Percentiles rank a stretch among this genome's conserved stretches.
Evolutionary conservation across 2,888 invertebrate genomes (phyloP).

Genomic region (Ophioninae sp.): DNA sequence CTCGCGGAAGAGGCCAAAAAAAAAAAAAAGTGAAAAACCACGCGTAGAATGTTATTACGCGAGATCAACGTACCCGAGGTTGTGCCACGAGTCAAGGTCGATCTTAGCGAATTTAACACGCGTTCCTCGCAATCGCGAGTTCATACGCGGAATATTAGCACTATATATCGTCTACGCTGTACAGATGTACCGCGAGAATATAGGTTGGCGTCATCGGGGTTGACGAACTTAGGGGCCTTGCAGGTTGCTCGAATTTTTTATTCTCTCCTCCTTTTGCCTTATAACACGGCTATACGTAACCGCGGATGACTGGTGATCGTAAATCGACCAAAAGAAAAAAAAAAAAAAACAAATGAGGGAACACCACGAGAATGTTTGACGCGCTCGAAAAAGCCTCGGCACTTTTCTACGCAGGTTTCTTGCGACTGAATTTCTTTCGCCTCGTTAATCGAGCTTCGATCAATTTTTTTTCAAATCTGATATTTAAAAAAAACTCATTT

Average conservation of each 20-base stretch:
- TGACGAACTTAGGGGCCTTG: conserved; percentile 26
- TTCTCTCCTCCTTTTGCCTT: conserved; percentile 3
- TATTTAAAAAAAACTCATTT: too few relatives aligned
- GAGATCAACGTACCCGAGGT: conserved; percentile 37
- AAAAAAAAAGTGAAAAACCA: conserved; percentile 5
- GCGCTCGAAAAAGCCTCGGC: background rate
- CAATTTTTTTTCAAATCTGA: too few relatives aligned
- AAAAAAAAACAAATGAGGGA: too few relatives aligned
- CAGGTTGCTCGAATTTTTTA: conserved; percentile 48
- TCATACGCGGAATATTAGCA: conserved; percentile 30
- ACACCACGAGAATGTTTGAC: background rate
- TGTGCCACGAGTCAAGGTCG: conserved; percentile 49
- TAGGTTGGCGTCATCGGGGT: conserved; percentile 31
- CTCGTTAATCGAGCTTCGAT: too few relatives aligned
- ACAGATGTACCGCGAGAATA: conserved; percentile 4
- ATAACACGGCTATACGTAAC: background rate
- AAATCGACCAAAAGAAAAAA: conserved; percentile 13
- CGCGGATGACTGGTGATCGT: conserved; percentile 40
- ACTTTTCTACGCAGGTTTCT: too few relatives aligned
- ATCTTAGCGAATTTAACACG: conserved; percentile 46
- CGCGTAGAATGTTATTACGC: conserved; percentile 21
- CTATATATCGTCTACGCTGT: conserved; percentile 23
- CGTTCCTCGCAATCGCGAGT: conserved; percentile 11
- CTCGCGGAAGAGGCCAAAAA: conserved; percentile 9
- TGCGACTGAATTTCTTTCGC: background rate